Percentiles rank a stretch among this genome's conserved stretches.
Evolutionary conservation across 1,140 invertebrate genomes (phyloP).

Genomic region (Musca domestica): DNA sequence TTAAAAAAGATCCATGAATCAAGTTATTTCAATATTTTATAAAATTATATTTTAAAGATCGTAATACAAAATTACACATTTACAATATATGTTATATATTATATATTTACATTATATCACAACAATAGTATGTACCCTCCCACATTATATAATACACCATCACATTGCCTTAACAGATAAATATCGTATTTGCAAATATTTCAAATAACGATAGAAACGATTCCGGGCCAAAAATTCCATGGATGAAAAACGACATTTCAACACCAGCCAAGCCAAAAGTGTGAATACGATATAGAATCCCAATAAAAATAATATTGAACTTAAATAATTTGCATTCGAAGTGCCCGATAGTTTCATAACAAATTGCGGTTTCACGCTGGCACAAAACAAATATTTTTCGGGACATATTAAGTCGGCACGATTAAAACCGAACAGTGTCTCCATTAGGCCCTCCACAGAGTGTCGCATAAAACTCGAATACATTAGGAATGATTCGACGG

Average conservation of each 20-base stretch:
- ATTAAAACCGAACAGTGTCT: constrained; percentile 74
- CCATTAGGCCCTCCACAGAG: constrained; percentile 73
- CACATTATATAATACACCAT: too few species aligned
- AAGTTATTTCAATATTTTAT: too few species aligned
- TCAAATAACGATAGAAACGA: too few species aligned
- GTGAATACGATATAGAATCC: constrained; percentile 48
- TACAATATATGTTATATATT: too few species aligned
- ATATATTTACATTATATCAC: too few species aligned
- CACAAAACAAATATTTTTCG: constrained; percentile 64
- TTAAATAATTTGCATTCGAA: constrained; percentile 40
- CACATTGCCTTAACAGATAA: too few species aligned
- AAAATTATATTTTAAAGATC: too few species aligned
- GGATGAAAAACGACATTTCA: constrained; percentile 26
- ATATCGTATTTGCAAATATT: too few species aligned
- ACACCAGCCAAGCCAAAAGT: constrained; percentile 41
- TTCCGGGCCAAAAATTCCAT: too few species aligned
- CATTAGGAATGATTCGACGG: constrained; percentile 70
- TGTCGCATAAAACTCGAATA: constrained; percentile 78
- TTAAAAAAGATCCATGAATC: too few species aligned
- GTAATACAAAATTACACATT: too few species aligned
- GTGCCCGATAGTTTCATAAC: constrained; percentile 45
- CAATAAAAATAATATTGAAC: constrained; percentile 41
- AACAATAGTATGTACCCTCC: too few species aligned
- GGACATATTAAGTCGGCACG: constrained; percentile 68
- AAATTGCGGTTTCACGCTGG: constrained; percentile 63